These are phyloP conservation scores for Porphyrio hochstetteri DNA, from an alignment of 2,113 vertebrate genomes.

Conservation along the genomic window DNA sequence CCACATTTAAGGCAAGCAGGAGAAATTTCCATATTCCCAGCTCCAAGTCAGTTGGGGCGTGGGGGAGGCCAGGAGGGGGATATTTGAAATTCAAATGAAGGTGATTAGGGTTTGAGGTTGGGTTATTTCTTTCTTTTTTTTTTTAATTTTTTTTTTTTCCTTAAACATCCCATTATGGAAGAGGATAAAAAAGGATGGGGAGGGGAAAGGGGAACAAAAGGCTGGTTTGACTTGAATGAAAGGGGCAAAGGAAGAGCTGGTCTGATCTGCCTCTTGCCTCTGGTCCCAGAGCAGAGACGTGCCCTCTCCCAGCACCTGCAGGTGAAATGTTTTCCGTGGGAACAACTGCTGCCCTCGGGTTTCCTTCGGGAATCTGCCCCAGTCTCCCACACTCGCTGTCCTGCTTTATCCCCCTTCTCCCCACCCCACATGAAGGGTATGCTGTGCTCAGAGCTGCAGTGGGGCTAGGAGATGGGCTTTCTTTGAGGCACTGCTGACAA, in stretches of 20 bases:
- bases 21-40: constrained; percentile 90
- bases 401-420: not conserved
- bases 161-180: constrained; percentile 73
- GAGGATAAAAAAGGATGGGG: constrained; percentile 70
- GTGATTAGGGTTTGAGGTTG: constrained; percentile 75
- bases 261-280: constrained; percentile 68
- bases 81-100: constrained; percentile 96
- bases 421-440: not conserved
- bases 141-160: constrained; percentile 12
- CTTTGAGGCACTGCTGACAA: not conserved
- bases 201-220: constrained; percentile 63
- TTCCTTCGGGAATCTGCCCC: constrained; percentile 42
- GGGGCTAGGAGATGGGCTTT: not conserved
- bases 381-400: constrained; percentile 23
- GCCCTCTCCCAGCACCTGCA: constrained; percentile 62
- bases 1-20: constrained; percentile 77
- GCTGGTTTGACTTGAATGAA: constrained; percentile 63
- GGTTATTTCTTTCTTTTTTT: constrained; percentile 48
- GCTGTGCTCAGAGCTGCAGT: not conserved
- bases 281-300: constrained; percentile 59
- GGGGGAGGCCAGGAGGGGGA: constrained; percentile 71
- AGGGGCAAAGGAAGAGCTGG: constrained; percentile 62
- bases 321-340: constrained; percentile 64
- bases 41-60: constrained; percentile 74
- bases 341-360: constrained; percentile 55